These are phyloP conservation scores for Cosmorhoe ocellata DNA, from an alignment of 2,888 invertebrate genomes.

Conservation along the genomic window DNA sequence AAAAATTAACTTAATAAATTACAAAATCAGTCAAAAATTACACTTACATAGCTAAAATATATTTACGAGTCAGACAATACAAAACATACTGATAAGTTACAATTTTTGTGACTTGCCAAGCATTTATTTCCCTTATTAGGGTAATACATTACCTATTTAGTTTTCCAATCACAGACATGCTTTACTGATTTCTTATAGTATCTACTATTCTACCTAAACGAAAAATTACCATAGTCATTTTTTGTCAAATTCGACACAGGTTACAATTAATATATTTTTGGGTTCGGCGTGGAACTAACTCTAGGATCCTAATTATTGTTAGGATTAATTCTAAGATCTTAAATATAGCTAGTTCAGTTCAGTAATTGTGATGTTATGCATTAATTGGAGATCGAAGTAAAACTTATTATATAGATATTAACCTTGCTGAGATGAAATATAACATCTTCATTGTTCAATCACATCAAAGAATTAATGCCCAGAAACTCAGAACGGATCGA, in stretches of 20 bases:
- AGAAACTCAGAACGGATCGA: no score
- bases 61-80: neutral
- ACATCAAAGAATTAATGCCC: no score
- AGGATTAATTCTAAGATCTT: no score
- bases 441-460: no score
- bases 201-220: neutral
- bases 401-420: no score
- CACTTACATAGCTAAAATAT: neutral
- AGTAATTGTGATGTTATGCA: neutral
- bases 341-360: no score
- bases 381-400: neutral
- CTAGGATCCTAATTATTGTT: neutral
- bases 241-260: neutral
- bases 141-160: neutral
- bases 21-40: constrained; percentile 6
- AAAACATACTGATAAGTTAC: neutral
- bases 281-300: constrained; percentile 6
- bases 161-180: constrained; percentile 19
- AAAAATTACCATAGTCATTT: neutral
- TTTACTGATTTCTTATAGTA: neutral
- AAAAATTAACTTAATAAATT: neutral
- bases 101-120: constrained; percentile 3
- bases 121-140: neutral
- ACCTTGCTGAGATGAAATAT: no score
- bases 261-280: neutral